Evolutionary conservation across 2,888 invertebrate species (phyloP), one percentile per base, ranked within the genome.

Genomic region (Parnassius orleans): DNA sequence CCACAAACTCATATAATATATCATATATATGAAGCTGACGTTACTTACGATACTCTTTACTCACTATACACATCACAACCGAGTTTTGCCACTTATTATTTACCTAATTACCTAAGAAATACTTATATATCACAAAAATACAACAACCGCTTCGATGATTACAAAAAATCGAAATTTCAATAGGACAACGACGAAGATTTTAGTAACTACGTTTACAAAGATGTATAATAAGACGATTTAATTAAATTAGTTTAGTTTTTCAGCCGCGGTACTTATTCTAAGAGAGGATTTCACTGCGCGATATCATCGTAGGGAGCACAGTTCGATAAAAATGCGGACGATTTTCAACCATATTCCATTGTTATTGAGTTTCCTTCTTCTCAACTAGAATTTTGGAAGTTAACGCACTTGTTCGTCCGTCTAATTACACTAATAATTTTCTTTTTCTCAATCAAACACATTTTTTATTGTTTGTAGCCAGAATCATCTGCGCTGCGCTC

Each of bases 71-170:
- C 91, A 91, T 91, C 91, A 91, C 91, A 91, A 91, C 91, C 89
- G 79, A 90, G 88, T 90, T 90, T 89, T 87, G 86, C 87, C 89
- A 90, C 88, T 87, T 87, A 48, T 48, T 48, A 84, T 19, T 74
- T 78, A 76, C 71, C 46, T 57, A 57, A 73, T 14, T 48, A 73
- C 74, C 76, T 75, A 74, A 72, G 70, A 57, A 60, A 50, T 64
- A 71, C 66, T 61, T 70, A 72, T 68, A 69, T 87, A 89, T 90
- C 90, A 90, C 90, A 90, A 90, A 90, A 90, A 90, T 89, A 90
- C 90, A 90, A 91, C 90, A 91, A 90, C 91, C 90, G 87, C 84
- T 90, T 90, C 90, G 90, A 89, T 90, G 89, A 82, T 77, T 83
- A 60, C 68, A 86, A 87, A 87, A 83, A 75, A 79, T 83, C 80